Evolutionary conservation across 2,113 vertebrate species (phyloP), one percentile per base, ranked within the genome.

Genomic region (Saimiri boliviensis): DNA sequence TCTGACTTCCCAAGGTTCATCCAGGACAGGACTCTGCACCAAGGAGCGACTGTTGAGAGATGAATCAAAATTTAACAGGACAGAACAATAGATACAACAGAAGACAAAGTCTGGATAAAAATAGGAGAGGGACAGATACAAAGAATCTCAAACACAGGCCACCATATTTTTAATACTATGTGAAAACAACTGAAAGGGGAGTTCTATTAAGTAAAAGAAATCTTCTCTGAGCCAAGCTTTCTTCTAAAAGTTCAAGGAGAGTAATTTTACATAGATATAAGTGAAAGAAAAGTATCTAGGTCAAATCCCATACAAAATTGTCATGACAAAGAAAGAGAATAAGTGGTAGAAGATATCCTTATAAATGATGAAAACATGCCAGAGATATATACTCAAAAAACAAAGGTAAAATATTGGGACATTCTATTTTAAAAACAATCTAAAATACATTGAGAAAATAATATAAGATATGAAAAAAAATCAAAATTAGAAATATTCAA

Each of bases 241-340:
- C 60, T 56, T 92, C 40, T 60, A 16, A 74, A 95, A 56, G 17
- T 92, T 89, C 27, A 95, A 86, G n/a, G 9, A 45, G 91, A 89
- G 30, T 19, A 86, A 94, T 89, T 56, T 66, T 8, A 77, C 12
- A 74, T 32, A 77, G 20, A 49, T 70, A 58, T 66, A 16, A 90
- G n/a, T 35, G 79, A 86, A 89, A 54, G 23, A 37, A 35, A 87
- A 82, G 4, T 80, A 56, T 9, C 8, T 11, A 80, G 20, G 25
- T 92, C 27, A 73, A 91, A 63, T 52, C 30, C 40, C n/a, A 54
- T 19, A 19, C 14, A 77, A 85, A 93, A 35, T 19, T 94, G 14
- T n/a, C 60, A 47, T 49, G 79, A 60, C 9, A 45, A 60, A 81
- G 40, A 73, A 56, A 63, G n/a, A 63, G 47, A 71, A 16, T 70